A percentile compares a stretch with the other conserved stretches of the same genome.
phyloP scores from a whole-genome alignment of 2,888 invertebrate genomes.

The Pomacea canaliculata region DNA sequence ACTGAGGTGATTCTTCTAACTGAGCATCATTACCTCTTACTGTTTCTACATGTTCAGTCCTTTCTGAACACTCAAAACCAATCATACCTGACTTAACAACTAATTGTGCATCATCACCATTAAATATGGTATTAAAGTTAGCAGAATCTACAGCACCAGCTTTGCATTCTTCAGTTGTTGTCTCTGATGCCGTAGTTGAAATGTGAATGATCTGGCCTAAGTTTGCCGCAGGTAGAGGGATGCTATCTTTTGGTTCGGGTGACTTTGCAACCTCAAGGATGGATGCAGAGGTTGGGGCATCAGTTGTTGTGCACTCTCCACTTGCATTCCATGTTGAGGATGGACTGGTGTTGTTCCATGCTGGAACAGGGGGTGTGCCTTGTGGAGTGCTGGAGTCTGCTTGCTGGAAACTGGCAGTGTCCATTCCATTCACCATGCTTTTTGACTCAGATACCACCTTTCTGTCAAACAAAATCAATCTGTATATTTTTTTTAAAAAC shows the following conservation, averaged over 20 bases:
- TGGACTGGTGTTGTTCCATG: constrained; percentile 23
- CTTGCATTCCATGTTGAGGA: constrained; percentile 10
- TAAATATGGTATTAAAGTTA: too few species aligned
- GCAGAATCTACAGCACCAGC: too few species aligned
- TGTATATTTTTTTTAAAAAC: not conserved
- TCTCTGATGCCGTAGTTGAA: too few species aligned
- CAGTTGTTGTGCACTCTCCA: not conserved
- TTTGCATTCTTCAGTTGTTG: too few species aligned
- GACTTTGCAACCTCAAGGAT: constrained; percentile 11
- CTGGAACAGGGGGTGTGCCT: constrained; percentile 32
- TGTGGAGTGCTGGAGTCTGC: constrained; percentile 17
- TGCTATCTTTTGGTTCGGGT: constrained; percentile 3
- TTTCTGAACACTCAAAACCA: too few species aligned
- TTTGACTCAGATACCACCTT: constrained; percentile 59
- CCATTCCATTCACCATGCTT: constrained; percentile 57
- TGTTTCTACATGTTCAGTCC: too few species aligned
- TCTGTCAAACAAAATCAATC: constrained; percentile 41
- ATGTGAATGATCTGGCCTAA: too few species aligned
- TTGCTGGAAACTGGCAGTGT: constrained; percentile 38
- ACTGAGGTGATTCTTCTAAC: too few species aligned
- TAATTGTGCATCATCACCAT: too few species aligned
- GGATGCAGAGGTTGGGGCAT: constrained; percentile 9
- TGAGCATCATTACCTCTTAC: too few species aligned
- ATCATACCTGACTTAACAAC: too few species aligned
- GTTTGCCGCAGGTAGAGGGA: too few species aligned